Conservation (phyloP, 1,140 invertebrate species). For the Hyposmocoma kahamanoa region DNA sequence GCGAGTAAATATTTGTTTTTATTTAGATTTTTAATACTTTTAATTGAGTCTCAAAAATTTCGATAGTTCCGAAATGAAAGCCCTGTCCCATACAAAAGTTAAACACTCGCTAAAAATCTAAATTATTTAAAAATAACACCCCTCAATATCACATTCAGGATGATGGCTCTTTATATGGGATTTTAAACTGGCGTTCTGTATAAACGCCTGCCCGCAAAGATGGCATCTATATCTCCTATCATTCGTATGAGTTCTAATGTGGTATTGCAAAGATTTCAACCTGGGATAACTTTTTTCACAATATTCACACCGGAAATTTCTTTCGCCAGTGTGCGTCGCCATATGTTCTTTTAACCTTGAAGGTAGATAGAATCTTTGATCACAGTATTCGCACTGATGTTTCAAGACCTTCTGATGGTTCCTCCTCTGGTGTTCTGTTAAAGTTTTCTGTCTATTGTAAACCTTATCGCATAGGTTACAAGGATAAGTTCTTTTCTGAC, state of each 20-base stretch:
- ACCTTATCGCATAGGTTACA: constrained; percentile 66
- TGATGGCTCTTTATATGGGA: constrained; percentile 42
- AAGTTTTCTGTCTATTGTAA: constrained; percentile 60
- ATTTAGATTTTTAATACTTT: no score
- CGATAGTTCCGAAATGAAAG: no score
- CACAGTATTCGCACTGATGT: constrained; percentile 63
- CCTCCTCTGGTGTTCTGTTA: constrained; percentile 56
- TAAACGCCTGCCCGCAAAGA: constrained; percentile 36
- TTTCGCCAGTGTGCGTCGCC: constrained; percentile 76
- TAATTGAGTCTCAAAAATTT: no score
- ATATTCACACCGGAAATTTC: constrained; percentile 74
- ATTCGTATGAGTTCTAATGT: constrained; percentile 36
- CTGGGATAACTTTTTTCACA: constrained; percentile 55
- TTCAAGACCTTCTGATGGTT: constrained; percentile 60
- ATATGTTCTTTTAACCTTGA: constrained; percentile 68
- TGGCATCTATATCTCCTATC: constrained; percentile 34
- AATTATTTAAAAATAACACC: constrained; percentile 1
- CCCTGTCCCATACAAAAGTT: no score
- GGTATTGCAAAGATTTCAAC: constrained; percentile 46
- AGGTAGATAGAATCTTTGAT: constrained; percentile 55
- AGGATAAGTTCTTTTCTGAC: constrained; percentile 56
- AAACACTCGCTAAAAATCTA: no score
- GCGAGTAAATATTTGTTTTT: no score
- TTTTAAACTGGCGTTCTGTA: constrained; percentile 34
- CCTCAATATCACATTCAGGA: constrained; percentile 11